Conservation (phyloP, 2,797 vertebrate species). For the Sebastes aleutianus region DNA sequence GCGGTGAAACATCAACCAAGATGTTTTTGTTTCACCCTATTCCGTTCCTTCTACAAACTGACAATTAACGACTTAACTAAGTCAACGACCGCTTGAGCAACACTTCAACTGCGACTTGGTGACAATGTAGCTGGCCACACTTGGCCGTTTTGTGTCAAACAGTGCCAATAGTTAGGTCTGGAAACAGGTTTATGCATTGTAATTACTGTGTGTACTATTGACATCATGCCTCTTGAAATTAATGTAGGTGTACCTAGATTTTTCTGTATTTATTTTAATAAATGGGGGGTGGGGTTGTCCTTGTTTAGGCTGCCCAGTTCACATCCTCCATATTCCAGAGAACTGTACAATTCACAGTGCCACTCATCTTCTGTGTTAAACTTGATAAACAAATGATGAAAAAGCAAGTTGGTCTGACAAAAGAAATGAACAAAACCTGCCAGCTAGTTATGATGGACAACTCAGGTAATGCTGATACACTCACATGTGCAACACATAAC, state of each 20-base stretch:
- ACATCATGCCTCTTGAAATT: not conserved
- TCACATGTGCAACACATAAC: not conserved
- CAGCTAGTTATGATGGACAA: not conserved
- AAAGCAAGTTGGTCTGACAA: not conserved
- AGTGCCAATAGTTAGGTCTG: not conserved
- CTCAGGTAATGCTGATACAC: not conserved
- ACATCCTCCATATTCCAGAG: not conserved
- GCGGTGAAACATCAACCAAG: no score
- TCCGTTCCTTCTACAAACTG: no score
- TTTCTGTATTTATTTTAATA: not conserved
- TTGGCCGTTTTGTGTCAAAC: not conserved
- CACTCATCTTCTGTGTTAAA: not conserved
- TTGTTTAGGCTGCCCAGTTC: not conserved
- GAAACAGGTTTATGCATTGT: no score
- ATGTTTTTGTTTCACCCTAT: no score
- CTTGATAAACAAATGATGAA: not conserved
- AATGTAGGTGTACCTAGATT: not conserved
- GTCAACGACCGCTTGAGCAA: no score
- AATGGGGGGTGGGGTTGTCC: not conserved
- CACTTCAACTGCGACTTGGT: no score
- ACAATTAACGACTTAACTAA: no score
- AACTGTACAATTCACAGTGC: not conserved
- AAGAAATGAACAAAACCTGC: not conserved
- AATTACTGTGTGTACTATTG: not conserved
- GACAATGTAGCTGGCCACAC: no score